Conservation (phyloP, 2,888 invertebrate species). For the Synergus laeviventris region DNA sequence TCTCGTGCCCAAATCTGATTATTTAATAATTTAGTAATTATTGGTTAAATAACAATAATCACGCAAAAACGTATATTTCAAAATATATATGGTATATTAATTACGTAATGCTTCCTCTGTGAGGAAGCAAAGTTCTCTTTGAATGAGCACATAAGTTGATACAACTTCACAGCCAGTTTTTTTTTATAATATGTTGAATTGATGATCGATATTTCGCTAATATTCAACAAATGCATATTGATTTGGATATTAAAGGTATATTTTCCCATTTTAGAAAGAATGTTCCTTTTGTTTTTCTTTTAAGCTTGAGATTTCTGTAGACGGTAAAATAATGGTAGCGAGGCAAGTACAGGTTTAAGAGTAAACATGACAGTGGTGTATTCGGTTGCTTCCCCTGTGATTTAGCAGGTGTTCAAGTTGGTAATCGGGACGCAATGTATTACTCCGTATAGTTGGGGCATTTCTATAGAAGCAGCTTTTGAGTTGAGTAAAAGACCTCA, state of each 20-base stretch:
- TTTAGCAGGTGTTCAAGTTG: conserved; percentile 40
- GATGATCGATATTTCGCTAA: background rate
- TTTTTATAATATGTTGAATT: too few species aligned
- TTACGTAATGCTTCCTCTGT: too few species aligned
- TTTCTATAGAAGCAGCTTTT: conserved; percentile 54
- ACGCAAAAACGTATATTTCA: too few species aligned
- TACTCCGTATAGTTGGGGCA: conserved; percentile 43
- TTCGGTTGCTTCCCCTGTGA: conserved; percentile 1
- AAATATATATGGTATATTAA: too few species aligned
- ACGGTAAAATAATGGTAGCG: background rate
- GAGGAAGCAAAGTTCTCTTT: too few species aligned
- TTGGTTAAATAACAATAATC: too few species aligned
- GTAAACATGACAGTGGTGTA: conserved; percentile 26
- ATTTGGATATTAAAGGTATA: background rate
- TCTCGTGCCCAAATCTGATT: too few species aligned
- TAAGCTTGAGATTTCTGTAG: background rate
- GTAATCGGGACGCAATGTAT: conserved; percentile 43
- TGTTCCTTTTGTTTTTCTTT: background rate
- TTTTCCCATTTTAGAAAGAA: background rate
- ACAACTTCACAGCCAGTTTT: too few species aligned
- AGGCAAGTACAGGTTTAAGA: background rate
- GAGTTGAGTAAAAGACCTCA: conserved; percentile 58
- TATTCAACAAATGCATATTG: background rate
- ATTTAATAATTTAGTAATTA: too few species aligned
- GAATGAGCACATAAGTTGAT: too few species aligned